Base-by-base conservation (phyloP, 1,140 invertebrate genomes). In the Leptoteleia sp. region DNA sequence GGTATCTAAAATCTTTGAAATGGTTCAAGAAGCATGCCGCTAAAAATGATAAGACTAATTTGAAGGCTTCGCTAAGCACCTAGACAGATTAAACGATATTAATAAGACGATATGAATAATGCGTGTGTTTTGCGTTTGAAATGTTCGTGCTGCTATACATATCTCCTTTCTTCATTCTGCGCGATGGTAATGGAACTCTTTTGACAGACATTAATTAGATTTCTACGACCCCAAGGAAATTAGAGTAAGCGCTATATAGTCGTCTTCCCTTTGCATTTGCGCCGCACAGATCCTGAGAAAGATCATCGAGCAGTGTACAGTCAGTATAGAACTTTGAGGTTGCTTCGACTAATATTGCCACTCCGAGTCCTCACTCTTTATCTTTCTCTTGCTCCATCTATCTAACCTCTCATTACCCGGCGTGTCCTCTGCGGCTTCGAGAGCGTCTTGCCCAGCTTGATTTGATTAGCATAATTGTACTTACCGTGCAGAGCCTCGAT, bases 381-480 rank as follows among this genome's bases (percentile, higher is more conserved):
- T 64, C 43, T 62, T 48, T 55, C 29, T 42, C 68, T 57, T 15
- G 0, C 50, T 72, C 25, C 42, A 22, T 75, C 79, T 72, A 84
- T 78, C 76, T 83, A 83, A 82, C 83, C 86, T 82, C 81, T 85
- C 81, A 85, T 86, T 83, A 85, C 71, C 67, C 76, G 29, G 54
- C 79, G 50, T 80, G 80, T 82, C 83, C 78, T 73, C 27, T 62
- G 61, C 22, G 79, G 65, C 68, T 79, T 79, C 62, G 59, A 68
- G 54, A 78, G 47, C 72, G 59, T 76, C 80, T 84, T 83, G 80
- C 78, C 80, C 80, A 79, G 73, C 77, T 84, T 88, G 79, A 87
- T 87, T 87, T 85, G 81, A 87, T 88, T 88, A 85, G 73, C 81
- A 82, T 84, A 86, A 88, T 88, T 87, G 81, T 85, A 85, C 81